These are phyloP conservation scores for Meganola albula DNA, from an alignment of 2,888 invertebrate genomes.

Conservation along the genomic window DNA sequence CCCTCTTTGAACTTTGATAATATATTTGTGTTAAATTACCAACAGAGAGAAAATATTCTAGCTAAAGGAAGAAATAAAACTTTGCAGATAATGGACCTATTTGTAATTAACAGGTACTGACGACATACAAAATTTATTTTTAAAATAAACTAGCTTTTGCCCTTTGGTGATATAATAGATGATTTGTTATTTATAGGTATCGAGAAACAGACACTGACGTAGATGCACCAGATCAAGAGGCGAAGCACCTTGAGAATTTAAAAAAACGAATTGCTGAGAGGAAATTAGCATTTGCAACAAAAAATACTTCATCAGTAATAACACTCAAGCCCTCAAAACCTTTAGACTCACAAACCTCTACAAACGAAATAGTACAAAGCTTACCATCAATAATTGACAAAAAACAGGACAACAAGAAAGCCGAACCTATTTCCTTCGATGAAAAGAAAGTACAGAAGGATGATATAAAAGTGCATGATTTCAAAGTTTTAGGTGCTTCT, in stretches of 20 bases:
- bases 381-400: background rate
- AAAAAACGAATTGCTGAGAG: slow-evolving; percentile 79
- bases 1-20: too few species aligned
- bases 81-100: slow-evolving; percentile 86
- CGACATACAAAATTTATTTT: slow-evolving; percentile 4
- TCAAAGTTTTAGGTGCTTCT: slow-evolving; percentile 83
- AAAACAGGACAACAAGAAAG: slow-evolving; percentile 7
- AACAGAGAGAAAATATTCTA: too few species aligned
- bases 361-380: slow-evolving; percentile 9
- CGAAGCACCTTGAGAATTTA: slow-evolving; percentile 75
- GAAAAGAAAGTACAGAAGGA: slow-evolving; percentile 10
- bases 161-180: slow-evolving; percentile 4
- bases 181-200: slow-evolving; percentile 48
- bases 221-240: slow-evolving; percentile 65
- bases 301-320: slow-evolving; percentile 39
- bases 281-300: slow-evolving; percentile 47
- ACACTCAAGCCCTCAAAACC: slow-evolving; percentile 30
- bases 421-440: slow-evolving; percentile 14
- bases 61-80: too few species aligned
- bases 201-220: slow-evolving; percentile 56
- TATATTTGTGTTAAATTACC: too few species aligned
- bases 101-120: slow-evolving; percentile 84
- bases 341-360: slow-evolving; percentile 7
- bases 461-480: slow-evolving; percentile 50
- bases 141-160: background rate